Evolutionary conservation across 2,113 vertebrate genomes (phyloP), one percentile per base, ranked within the genome.

Genomic region (Anarrhichthys ocellatus): DNA sequence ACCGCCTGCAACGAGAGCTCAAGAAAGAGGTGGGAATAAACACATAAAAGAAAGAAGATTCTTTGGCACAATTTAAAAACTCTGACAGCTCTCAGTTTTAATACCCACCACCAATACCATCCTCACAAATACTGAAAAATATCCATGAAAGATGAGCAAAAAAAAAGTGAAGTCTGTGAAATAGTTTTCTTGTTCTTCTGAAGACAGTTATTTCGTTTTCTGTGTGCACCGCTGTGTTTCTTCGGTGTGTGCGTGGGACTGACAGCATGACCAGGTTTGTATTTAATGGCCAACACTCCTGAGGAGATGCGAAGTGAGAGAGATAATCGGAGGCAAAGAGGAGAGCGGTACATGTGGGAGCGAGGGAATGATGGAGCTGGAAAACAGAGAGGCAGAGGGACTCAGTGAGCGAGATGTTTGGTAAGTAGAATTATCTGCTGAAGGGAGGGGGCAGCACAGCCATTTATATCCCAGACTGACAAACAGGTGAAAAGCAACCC

Each of bases 281-380:
- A 88, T 93, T 92, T 93, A 93, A 94, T 93, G 90, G 91, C 87
- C 78, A 62, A 80, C 69, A 74, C 87, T 88, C 83, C 86, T 67
- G 90, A 93, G 87, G 81, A 90, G 83, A 84, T 68, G 84, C 67
- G 61, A 91, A 92, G 87, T 80, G 91, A 91, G 88, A 92, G 92
- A 92, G 91, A 94, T 93, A 91, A 94, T 93, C 93, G 94, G 92
- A 94, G 84, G 75, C 13, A 80, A 82, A 87, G 81, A 88, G 76
- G 76, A 85, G 85, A 84, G 62, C 4, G 10, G 36, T 85, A 69
- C 84, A 90, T 81, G 88, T 85, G 92, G 87, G 89, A 89, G 91
- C 88, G 61, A 84, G 73, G 69, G 84, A 84, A 85, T 36, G 79
- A 87, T 70, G 63, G 71, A 83, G 67, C 70, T 78, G 77, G 63